Conservation (phyloP, 2,888 invertebrate genomes). For the Rugalucina vietnamica region DNA sequence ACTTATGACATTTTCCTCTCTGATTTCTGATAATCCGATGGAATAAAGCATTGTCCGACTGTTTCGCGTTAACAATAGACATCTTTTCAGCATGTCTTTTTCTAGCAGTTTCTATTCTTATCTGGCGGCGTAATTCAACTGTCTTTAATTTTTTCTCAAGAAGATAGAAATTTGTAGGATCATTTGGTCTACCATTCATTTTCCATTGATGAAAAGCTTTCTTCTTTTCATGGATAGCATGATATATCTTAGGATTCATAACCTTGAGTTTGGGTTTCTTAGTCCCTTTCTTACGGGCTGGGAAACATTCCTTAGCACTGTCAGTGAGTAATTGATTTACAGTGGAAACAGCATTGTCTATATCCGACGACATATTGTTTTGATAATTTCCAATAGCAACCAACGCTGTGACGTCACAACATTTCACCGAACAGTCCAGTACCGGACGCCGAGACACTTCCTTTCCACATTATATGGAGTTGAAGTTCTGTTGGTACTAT, state of each 20-base stretch:
- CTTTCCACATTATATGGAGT: too few species aligned
- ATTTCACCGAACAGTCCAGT: too few species aligned
- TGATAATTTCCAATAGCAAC: too few species aligned
- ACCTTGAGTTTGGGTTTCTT: not conserved
- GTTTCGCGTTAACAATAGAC: not conserved
- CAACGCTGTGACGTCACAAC: too few species aligned
- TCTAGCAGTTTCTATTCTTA: not conserved
- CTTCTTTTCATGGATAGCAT: not conserved
- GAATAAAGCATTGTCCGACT: not conserved
- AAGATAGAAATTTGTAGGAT: not conserved
- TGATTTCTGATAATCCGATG: not conserved
- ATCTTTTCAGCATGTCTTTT: not conserved
- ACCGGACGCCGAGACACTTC: too few species aligned
- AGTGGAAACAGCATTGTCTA: not conserved
- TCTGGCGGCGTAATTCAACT: not conserved
- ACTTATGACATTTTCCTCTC: not conserved
- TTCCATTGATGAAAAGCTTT: not conserved
- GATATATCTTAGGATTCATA: not conserved
- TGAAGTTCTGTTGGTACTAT: too few species aligned
- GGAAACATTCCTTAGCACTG: not conserved
- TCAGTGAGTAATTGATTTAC: not conserved
- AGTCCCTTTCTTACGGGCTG: not conserved
- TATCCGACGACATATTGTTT: too few species aligned
- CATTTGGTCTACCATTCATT: not conserved
- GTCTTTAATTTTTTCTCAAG: not conserved